Evolutionary conservation across 2,888 invertebrate genomes (phyloP).

Genomic region (Acanthosepion lycidas): DNA sequence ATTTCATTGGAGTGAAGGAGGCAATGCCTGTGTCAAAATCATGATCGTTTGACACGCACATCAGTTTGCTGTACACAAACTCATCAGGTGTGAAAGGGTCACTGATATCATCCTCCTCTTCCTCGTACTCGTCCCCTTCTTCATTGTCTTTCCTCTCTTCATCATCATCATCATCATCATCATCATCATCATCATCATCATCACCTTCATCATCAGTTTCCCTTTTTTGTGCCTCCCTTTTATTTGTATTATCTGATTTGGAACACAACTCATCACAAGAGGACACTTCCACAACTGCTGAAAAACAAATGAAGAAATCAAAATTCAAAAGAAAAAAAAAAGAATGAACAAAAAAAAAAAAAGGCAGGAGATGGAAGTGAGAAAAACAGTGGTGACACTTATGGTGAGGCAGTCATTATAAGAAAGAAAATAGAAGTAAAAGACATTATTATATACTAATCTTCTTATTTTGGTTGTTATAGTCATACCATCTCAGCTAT

Average conservation of each 20-base stretch:
- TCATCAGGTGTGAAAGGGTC: constrained; percentile 23
- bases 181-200: neutral
- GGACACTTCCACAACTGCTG: neutral
- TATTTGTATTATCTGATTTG: constrained; percentile 8
- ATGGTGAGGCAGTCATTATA: neutral
- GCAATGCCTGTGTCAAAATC: neutral
- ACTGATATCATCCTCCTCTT: constrained; percentile 22
- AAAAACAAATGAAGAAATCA: constrained; percentile 38
- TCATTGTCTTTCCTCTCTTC: neutral
- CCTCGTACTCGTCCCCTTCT: neutral
- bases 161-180: neutral
- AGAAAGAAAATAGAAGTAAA: too few species aligned
- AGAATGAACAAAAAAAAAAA: too few species aligned
- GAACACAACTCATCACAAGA: neutral
- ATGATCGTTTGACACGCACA: neutral
- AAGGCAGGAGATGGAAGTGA: neutral
- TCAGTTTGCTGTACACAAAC: constrained; percentile 33
- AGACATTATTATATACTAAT: too few species aligned
- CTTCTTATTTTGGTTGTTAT: too few species aligned
- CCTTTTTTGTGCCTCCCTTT: neutral
- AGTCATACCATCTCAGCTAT: too few species aligned
- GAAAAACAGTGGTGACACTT: neutral
- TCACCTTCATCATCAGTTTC: neutral
- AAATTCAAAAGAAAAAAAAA: neutral
- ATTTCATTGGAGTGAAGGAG: neutral